Evolutionary conservation across 2,113 vertebrate species (phyloP).

Genomic region (Hydropotes inermis): DNA sequence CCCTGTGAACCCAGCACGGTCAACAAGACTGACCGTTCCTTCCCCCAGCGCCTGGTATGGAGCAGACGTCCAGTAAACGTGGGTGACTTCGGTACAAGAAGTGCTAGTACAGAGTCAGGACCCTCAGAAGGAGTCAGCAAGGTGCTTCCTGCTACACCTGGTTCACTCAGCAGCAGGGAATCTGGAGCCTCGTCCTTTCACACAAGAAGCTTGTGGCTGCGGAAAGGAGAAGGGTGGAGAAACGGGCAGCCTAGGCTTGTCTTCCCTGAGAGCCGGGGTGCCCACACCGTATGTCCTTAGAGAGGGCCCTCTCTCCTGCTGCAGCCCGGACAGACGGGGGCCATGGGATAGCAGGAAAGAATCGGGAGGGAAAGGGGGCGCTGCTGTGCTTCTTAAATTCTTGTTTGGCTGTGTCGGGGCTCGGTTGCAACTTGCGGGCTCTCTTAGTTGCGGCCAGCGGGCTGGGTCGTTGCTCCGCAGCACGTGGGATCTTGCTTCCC

Average conservation of each 20-base stretch:
- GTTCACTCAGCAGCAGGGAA: not conserved
- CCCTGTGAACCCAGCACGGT: not conserved
- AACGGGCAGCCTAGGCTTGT: not conserved
- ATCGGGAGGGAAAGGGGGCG: not conserved
- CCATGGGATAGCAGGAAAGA: not conserved
- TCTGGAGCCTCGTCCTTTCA: not conserved
- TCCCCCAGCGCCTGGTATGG: not conserved
- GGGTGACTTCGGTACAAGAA: not conserved
- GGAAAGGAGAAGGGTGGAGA: not conserved
- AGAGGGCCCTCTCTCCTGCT: not conserved
- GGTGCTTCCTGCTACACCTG: not conserved
- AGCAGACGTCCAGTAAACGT: fast-evolving
- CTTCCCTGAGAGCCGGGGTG: not conserved
- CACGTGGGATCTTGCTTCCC: not conserved
- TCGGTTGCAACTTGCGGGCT: not conserved
- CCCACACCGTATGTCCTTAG: not conserved
- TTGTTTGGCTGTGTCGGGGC: not conserved
- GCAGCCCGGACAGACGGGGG: not conserved
- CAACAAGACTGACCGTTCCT: not conserved
- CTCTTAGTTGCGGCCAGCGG: not conserved
- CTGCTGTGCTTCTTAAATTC: too few relatives aligned
- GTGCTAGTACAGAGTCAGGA: fast-evolving
- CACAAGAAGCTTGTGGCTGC: not conserved
- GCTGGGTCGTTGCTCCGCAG: not conserved
- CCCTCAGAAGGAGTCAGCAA: too few relatives aligned